Conservation (phyloP, 2,888 invertebrate genomes). For the Melanotus villosus region DNA sequence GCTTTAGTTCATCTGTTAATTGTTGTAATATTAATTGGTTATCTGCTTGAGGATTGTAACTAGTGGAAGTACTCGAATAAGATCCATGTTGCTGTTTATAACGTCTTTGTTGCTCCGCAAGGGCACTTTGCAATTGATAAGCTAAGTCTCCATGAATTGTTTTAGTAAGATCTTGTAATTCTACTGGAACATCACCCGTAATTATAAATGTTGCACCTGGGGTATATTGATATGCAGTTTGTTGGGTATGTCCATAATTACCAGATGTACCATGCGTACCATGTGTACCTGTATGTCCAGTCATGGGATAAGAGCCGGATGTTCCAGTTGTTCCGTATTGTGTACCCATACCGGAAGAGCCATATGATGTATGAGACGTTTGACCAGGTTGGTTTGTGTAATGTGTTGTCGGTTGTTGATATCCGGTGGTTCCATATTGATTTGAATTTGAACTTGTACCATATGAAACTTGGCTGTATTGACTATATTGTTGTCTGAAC, state of each 20-base stretch:
- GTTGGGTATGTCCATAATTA: slow-evolving; percentile 1
- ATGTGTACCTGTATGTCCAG: neutral
- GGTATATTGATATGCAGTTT: slow-evolving; percentile 27
- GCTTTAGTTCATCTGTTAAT: slow-evolving; percentile 62
- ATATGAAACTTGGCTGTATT: slow-evolving; percentile 32
- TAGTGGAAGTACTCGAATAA: slow-evolving; percentile 12
- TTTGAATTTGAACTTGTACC: neutral
- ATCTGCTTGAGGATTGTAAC: slow-evolving; percentile 47
- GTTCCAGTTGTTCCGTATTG: neutral
- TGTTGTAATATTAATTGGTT: slow-evolving; percentile 58
- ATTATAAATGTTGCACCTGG: slow-evolving; percentile 32
- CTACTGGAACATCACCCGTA: slow-evolving; percentile 24
- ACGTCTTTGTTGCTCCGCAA: slow-evolving; percentile 46
- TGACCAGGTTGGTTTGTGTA: neutral
- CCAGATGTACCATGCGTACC: neutral
- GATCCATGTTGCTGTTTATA: slow-evolving; percentile 48
- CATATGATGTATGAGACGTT: slow-evolving; percentile 2
- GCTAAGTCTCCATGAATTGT: slow-evolving; percentile 49
- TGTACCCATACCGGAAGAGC: neutral
- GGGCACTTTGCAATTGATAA: slow-evolving; percentile 60
- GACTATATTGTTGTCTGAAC: slow-evolving; percentile 48
- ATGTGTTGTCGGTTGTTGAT: slow-evolving; percentile 8
- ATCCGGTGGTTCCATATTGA: neutral
- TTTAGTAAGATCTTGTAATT: slow-evolving; percentile 47
- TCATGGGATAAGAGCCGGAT: neutral